These are phyloP conservation scores for Dynastes tityus DNA, from an alignment of 2,888 invertebrate species.

Conservation along the genomic window DNA sequence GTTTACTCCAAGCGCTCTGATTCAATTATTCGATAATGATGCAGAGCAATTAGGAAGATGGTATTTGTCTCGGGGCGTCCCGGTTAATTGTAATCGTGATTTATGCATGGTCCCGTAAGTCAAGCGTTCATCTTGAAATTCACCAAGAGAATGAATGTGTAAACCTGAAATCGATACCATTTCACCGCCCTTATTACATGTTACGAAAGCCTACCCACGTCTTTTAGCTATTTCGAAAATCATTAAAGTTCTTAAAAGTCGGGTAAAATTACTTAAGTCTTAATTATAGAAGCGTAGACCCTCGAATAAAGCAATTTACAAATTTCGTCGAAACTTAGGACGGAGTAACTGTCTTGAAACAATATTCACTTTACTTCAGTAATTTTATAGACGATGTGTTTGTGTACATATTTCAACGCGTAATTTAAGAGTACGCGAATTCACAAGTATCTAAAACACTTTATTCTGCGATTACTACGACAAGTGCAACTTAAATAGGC, in stretches of 20 bases:
- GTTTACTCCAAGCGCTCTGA: conserved; percentile 41
- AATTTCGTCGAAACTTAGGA: neutral
- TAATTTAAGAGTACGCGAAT: too few relatives aligned
- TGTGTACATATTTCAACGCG: too few relatives aligned
- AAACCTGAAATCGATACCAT: conserved; percentile 32
- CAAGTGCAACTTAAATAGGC: too few relatives aligned
- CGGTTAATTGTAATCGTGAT: conserved; percentile 46
- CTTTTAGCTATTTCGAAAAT: neutral
- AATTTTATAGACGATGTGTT: neutral
- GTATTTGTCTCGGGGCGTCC: conserved; percentile 41
- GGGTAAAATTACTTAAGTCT: neutral
- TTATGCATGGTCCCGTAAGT: conserved; percentile 42
- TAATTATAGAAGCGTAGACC: neutral
- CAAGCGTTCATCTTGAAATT: conserved; percentile 40
- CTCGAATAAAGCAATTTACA: neutral
- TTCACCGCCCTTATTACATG: neutral
- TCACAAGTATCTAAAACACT: too few relatives aligned
- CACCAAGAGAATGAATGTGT: conserved; percentile 35
- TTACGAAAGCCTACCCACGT: neutral
- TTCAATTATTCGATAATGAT: conserved; percentile 44
- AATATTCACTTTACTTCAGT: too few relatives aligned
- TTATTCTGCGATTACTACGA: too few relatives aligned
- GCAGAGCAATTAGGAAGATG: conserved; percentile 44
- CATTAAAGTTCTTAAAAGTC: conserved; percentile 5
- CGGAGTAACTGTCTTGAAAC: neutral